A percentile compares a stretch with the other conserved stretches of the same genome.
Evolutionary conservation across 1,140 invertebrate species (phyloP).

Genomic region (Pseudomyrmex flavicornis): DNA sequence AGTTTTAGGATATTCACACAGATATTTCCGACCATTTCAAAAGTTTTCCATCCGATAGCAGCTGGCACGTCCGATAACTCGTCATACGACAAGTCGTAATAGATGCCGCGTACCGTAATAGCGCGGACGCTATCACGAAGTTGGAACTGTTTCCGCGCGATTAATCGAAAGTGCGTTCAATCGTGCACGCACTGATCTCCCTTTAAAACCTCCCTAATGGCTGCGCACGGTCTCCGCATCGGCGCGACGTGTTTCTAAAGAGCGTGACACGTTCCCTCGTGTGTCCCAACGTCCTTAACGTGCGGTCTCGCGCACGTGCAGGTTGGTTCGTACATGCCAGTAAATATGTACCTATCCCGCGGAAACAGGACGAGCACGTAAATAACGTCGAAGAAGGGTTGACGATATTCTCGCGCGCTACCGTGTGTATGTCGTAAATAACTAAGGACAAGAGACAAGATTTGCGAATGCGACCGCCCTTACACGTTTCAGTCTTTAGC

Average conservation of each 20-base stretch:
- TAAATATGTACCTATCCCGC: constrained; percentile 50
- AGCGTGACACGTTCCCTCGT: constrained; percentile 19
- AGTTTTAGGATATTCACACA: background rate
- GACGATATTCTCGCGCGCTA: constrained; percentile 42
- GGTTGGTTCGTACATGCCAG: constrained; percentile 23
- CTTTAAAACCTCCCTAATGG: constrained; percentile 49
- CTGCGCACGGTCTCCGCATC: constrained; percentile 3
- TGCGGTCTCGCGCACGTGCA: background rate
- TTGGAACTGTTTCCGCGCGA: constrained; percentile 26
- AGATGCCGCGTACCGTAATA: background rate
- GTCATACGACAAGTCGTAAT: background rate
- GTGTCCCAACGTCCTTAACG: background rate
- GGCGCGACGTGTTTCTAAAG: constrained; percentile 32
- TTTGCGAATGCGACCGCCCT: constrained; percentile 35
- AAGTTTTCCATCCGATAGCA: constrained; percentile 29
- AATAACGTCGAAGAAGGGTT: constrained; percentile 43
- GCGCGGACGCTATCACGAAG: background rate
- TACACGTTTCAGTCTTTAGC: constrained; percentile 29
- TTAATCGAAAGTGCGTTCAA: constrained; percentile 46
- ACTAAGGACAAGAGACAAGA: constrained; percentile 46
- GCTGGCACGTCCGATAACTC: background rate
- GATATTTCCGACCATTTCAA: background rate
- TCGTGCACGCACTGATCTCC: constrained; percentile 38
- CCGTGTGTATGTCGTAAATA: constrained; percentile 45
- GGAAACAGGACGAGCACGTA: constrained; percentile 29